A percentile compares a stretch with the other conserved stretches of the same genome.
phyloP scores from a whole-genome alignment of 2,888 invertebrate species.

The Oscheius sp. region DNA sequence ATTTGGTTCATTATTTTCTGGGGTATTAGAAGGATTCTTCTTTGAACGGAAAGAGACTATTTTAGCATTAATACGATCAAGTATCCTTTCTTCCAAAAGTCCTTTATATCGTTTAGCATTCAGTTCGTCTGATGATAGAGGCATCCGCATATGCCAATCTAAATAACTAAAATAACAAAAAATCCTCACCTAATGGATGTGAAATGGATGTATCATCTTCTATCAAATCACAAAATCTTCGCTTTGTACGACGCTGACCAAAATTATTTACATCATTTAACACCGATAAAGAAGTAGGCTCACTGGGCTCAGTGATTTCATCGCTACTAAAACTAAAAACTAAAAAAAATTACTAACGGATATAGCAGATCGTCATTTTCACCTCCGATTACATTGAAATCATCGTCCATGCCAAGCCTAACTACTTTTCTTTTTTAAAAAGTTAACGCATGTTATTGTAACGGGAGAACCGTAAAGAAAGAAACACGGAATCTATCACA shows the following conservation, averaged over 20 bases:
- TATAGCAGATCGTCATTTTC: conserved; percentile 37
- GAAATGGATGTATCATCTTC: conserved; percentile 16
- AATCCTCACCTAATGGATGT: conserved; percentile 27
- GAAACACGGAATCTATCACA: background rate
- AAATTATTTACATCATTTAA: conserved; percentile 21
- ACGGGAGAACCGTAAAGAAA: background rate
- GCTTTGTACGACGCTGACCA: conserved; percentile 4
- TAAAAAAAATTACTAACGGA: conserved; percentile 35
- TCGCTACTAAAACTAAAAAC: conserved; percentile 3
- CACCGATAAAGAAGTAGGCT: background rate
- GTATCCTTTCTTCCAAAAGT: conserved; percentile 32
- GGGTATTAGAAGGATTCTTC: background rate
- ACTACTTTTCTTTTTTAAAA: too few relatives aligned
- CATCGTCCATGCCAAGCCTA: conserved; percentile 25
- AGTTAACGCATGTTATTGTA: too few relatives aligned
- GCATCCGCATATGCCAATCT: conserved; percentile 50
- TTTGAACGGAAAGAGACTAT: too few relatives aligned
- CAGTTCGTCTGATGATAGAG: conserved; percentile 21
- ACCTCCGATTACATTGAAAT: conserved; percentile 43
- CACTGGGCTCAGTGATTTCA: background rate
- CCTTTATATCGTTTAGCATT: conserved; percentile 35
- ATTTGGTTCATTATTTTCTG: background rate
- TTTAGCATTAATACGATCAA: conserved; percentile 21
- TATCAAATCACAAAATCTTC: conserved; percentile 21
- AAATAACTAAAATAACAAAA: background rate